Evolutionary conservation across 1,140 invertebrate genomes (phyloP), one percentile per base, ranked within the genome.

Genomic region (Spodoptera litura): DNA sequence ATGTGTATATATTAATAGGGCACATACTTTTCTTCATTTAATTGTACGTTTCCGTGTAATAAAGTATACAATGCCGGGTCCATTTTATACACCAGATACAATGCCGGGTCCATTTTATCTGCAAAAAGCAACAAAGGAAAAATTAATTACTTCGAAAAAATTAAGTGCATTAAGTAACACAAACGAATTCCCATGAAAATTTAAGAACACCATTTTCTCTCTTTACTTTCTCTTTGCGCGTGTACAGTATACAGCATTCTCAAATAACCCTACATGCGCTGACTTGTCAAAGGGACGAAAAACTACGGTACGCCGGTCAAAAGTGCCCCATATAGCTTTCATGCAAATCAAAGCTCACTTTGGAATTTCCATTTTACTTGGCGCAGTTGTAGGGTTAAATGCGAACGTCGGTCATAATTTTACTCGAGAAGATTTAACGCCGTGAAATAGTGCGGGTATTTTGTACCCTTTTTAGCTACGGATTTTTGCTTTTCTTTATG

Each of bases 221-320:
- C 68, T 71, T 15, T 70, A n/a, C 8, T 5, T 53, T 11, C 12
- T 70, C n/a, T 56, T 35, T 9, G 13, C 52, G 51, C 52, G 20
- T 53, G 10, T 70, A 53, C 66, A 31, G 51, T 71, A 71, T 20
- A 70, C 49, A 13, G 25, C 49, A 53, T 38, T 74, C 73, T 53
- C 58, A 38, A 64, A 75, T 75, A 75, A 75, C 59, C 49, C 59
- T 53, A 53, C 25, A 15, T 49, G 49, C 20, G 59, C 44, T 75
- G 73, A 75, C 73, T 52, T 27, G 73, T 75, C 73, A 75, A 75
- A 75, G 59, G 58, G 73, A 64, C 73, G 66, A 27, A 75, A 75
- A 73, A 75, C 44, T 75, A 75, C 73, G 73, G 59, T 75, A 75
- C 49, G 73, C 59, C 73, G 73, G 59, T 75, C 73, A 75, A 75